A percentile compares a stretch with the other conserved stretches of the same genome.
phyloP scores from a whole-genome alignment of 1,140 invertebrate genomes.

The Drosophila mayri region DNA sequence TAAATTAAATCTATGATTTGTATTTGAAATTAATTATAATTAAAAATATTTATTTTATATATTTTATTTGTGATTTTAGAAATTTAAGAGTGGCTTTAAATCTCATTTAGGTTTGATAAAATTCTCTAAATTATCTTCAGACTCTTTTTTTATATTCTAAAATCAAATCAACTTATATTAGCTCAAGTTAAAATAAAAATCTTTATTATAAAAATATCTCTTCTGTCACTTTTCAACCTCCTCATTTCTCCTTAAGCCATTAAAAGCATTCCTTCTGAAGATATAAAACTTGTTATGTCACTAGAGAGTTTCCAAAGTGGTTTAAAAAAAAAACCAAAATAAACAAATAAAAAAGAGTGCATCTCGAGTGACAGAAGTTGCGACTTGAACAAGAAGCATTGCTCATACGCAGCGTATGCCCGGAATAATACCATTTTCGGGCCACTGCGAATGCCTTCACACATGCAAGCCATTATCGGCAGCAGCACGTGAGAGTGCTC shows the following conservation, averaged over 20 bases:
- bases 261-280: not conserved
- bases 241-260: not conserved
- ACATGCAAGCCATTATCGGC: constrained; percentile 40
- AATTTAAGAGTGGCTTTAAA: not conserved
- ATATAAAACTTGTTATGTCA: not conserved
- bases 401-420: constrained; percentile 61
- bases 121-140: not conserved
- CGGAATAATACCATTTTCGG: constrained; percentile 1
- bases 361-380: not conserved
- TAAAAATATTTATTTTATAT: not conserved
- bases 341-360: constrained; percentile 9
- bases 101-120: not conserved
- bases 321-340: not conserved
- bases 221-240: not conserved
- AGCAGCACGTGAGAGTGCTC: constrained; percentile 63
- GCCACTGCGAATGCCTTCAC: not conserved
- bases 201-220: rapidly evolving
- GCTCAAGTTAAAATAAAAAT: not conserved
- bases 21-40: not conserved
- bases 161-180: rapidly evolving
- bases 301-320: not conserved
- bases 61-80: not conserved
- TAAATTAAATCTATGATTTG: not conserved
- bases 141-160: not conserved
- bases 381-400: constrained; percentile 7